Percentiles rank a stretch among this genome's conserved stretches.
These are phyloP conservation scores for Brachyhypopomus gauderio DNA, from an alignment of 2,113 vertebrate species.

Conservation along the genomic window DNA sequence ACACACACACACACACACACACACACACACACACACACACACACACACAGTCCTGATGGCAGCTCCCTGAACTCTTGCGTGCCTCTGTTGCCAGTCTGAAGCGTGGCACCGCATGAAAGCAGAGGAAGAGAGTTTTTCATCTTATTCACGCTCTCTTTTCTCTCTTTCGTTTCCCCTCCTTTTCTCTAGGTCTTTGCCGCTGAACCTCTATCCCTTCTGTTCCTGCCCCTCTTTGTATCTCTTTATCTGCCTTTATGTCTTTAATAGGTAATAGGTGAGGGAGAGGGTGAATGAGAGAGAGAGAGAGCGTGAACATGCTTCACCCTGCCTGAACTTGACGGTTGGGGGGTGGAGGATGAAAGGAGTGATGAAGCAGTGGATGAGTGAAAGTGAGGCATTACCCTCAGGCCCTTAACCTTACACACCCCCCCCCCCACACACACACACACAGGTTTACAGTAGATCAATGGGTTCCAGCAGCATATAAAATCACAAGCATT, in stretches of 20 bases:
- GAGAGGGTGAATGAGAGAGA: not conserved
- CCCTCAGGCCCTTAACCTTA: constrained; percentile 40
- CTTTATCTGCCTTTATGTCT: constrained; percentile 15
- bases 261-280: constrained; percentile 21
- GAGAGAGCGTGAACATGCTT: not conserved
- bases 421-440: constrained; percentile 54
- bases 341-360: constrained; percentile 42
- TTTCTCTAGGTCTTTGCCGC: constrained; percentile 4
- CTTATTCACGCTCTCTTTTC: constrained; percentile 4
- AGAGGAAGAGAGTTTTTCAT: constrained; percentile 60
- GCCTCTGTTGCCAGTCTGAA: constrained; percentile 64
- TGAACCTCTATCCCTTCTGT: not conserved
- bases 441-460: constrained; percentile 21
- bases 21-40: constrained; percentile 5
- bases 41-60: constrained; percentile 45
- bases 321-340: constrained; percentile 26
- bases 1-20: not conserved
- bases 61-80: constrained; percentile 61
- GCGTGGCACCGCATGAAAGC: constrained; percentile 68
- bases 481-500: constrained; percentile 7
- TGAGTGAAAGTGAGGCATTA: constrained; percentile 31
- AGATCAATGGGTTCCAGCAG: constrained; percentile 8
- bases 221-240: not conserved
- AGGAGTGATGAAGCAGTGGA: constrained; percentile 48
- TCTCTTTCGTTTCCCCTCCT: not conserved